Base-by-base conservation (phyloP, 2,888 invertebrate genomes). In the Apomyelois bistriatella region DNA sequence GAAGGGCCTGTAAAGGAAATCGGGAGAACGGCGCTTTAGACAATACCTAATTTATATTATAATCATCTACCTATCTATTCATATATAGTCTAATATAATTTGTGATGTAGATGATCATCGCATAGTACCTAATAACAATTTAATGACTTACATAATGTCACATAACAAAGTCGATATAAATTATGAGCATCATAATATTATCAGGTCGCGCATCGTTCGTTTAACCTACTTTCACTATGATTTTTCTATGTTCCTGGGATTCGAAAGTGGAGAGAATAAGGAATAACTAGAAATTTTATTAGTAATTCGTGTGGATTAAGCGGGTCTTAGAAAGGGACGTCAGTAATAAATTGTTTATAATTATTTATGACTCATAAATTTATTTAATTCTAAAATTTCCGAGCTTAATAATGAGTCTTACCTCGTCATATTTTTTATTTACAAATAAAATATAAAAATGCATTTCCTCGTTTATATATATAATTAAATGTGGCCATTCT, bases 201-300 rank as follows among this genome's bases (percentile, higher is more conserved):
- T 69, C 68, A 68, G 64, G 68, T 67, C 64, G 55, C 61, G 57
- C 56, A 48, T 62, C 57, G 60, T 66, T 68, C 62, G 63, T 70
- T 54, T 75, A 72, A 71, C 81, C 79, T 70, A 79, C 82, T 82
- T 82, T 82, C 78, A 69, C 79, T 72, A 59, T 60, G 58, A 66
- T 62, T 69, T 70, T 66, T 62, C 22, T 58, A 55, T 58, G 56
- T 54, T 55, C 52, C 53, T 56, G 52, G 61, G 48, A 68, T 68
- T 69, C 49, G 68, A 72, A 69, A 73, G 68, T 61, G 62, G 61
- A 22, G 22, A 5, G 22, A 38, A 50, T 50, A 54, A 55, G 57
- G 51, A 61, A 59, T 40, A 55, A 58, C 56, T 57, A 59, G 52
- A 61, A 60, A 56, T 65, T 66, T 66, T 67, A 72, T 61, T 60